Base-by-base conservation (phyloP, 2,888 invertebrate genomes). In the Agriotes lineatus region DNA sequence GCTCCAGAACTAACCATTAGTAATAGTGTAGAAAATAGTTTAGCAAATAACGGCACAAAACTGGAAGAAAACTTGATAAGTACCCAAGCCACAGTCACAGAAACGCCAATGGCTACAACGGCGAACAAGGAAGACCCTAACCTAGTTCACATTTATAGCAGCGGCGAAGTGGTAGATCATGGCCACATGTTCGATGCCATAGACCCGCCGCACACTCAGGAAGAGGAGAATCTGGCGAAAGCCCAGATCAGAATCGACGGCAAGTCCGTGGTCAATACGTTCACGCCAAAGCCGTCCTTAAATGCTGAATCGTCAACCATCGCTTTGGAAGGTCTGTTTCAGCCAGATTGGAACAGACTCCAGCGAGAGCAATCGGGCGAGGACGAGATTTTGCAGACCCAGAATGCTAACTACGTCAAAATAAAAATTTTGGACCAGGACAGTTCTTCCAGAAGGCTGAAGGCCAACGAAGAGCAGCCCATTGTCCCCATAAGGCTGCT, bases 271-370 rank as follows among this genome's bases (percentile, higher is more conserved):
- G 82, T 84, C 16, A 81, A 82, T 56, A 77, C 83, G 9, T 78
- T 82, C 19, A 83, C 85, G 4, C 81, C 83, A 1, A 77, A 78
- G 66, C 82, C 84, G 2, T 37, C 56, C 4, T 77, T 78, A 50
- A 72, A 81, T 25, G 78, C 85, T 6, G 89, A 91, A 80, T 87
- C 89, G 0, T 90, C 91, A 0, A 92, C 91, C 0, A 87, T 92
- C 71, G 84, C 92, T 9, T 81, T 92, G 71, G 90, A 92, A 83
- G 90, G 88, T 1, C 82, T 92, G 6, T 92, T 92, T 76, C 88
- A 89, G 79, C 87, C 87, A 63, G 85, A 88, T 78, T 85, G 83
- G 57, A 85, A 87, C 0, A 66, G 48, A 1, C 64, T 60, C 18
- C 25, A 48, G 12, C 72, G 72, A 62, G 25, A 25, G 7, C 25